Base-by-base conservation (phyloP, 2,888 invertebrate species). In the Macaria notata region DNA sequence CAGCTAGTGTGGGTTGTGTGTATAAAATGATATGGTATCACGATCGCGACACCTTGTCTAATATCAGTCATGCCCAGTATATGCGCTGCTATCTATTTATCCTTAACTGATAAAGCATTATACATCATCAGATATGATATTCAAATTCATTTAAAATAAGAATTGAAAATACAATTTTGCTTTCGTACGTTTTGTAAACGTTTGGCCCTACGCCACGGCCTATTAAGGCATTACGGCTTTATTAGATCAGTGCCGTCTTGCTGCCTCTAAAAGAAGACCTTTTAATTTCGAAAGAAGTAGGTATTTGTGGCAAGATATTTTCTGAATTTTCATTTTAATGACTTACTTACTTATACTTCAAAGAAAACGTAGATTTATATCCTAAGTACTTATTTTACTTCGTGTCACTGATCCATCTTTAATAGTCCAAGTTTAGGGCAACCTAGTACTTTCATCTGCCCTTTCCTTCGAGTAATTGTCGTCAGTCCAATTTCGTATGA, bases 51-150 rank as follows among this genome's bases (percentile, higher is more conserved):
- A 43, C 19, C n/a, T 43, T 50, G 49, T 49, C 41, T 46, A 4
- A 33, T 54, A 49, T 49, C 57, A 53, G 44, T 41, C 41, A 48
- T 29, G 30, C 4, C 9, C 49, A 49, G 57, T 43, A 46, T 38
- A 45, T 52, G 51, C 51, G 44, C 2, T 19, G 19, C 19, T 19
- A 19, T 19, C 36, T 47, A 46, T 51, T 42, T 55, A 56, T 51
- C 38, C 29, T 51, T 7, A 43, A 39, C 38, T 49, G 48, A 57
- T 57, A 57, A 51, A 49, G 33, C 47, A 41, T 44, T 57, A 51
- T 30, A 48, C 30, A 7, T n/a, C 9, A 9, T 46, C 29, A 51
- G 38, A 46, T 46, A 29, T 39, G 30, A 44, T 45, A 46, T 55
- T 49, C 41, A 49, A 55, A 55, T 45, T 48, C 49, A 31, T 48